Conservation (phyloP, 2,888 invertebrate species). For the Teleiodes luculella region DNA sequence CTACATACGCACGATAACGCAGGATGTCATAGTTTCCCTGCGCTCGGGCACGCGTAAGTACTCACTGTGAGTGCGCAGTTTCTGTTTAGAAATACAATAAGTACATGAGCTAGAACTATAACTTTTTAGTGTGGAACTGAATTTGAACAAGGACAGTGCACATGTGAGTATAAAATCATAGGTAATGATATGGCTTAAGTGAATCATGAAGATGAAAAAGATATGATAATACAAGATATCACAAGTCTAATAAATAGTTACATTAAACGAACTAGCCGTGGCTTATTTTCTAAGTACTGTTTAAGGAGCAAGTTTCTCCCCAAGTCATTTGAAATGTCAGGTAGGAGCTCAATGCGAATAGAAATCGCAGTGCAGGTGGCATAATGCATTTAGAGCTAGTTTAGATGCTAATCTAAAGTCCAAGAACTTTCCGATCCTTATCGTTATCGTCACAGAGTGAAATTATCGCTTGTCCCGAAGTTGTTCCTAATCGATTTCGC, state of each 20-base stretch:
- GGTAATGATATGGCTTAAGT: not conserved
- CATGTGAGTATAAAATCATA: not conserved
- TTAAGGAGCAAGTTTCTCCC: not conserved
- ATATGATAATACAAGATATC: not conserved
- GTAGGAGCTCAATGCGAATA: slow-evolving; percentile 4
- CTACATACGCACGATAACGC: slow-evolving; percentile 69
- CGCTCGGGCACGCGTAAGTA: slow-evolving; percentile 15
- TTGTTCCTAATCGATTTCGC: slow-evolving; percentile 52
- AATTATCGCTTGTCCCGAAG: slow-evolving; percentile 37
- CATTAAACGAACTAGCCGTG: not conserved
- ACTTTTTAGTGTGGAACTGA: too few species aligned
- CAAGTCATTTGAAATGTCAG: slow-evolving; percentile 9
- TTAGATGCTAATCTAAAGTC: slow-evolving; percentile 9
- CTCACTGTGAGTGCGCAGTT: slow-evolving; percentile 19
- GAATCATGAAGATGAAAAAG: not conserved
- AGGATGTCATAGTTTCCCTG: slow-evolving; percentile 70
- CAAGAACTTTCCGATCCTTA: slow-evolving; percentile 12
- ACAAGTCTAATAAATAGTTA: not conserved
- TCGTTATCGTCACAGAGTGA: slow-evolving; percentile 18
- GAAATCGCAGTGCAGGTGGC: slow-evolving; percentile 10
- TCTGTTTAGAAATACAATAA: slow-evolving; percentile 20
- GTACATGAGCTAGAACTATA: not conserved
- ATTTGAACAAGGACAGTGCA: too few species aligned
- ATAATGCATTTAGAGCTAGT: slow-evolving; percentile 12
- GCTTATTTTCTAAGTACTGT: not conserved